phyloP scores from a whole-genome alignment of 2,888 invertebrate species.

The Acheta domesticus region DNA sequence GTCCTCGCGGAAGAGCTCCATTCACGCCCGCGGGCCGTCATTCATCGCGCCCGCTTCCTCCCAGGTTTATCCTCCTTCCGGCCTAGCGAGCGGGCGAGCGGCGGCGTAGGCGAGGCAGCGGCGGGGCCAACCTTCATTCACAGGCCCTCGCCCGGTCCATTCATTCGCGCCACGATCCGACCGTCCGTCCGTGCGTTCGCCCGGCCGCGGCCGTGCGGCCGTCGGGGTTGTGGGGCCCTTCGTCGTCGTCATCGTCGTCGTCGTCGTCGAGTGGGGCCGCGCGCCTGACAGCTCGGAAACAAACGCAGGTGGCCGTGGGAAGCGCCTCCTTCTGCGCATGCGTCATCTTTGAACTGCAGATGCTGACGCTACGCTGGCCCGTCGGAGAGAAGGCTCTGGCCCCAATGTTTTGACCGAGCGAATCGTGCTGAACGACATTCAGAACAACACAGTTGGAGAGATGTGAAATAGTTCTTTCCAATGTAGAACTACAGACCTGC shows the following conservation, averaged over 20 bases:
- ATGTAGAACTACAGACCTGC: too few species aligned
- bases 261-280: background rate
- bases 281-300: slow-evolving; percentile 18
- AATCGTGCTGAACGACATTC: too few species aligned
- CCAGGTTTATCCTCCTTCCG: background rate
- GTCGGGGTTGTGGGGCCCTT: background rate
- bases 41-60: background rate
- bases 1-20: background rate
- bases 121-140: background rate
- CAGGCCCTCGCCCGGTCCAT: background rate
- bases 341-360: too few species aligned
- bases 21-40: slow-evolving; percentile 1
- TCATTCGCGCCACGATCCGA: background rate
- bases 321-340: background rate
- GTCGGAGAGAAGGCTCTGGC: too few species aligned
- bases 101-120: background rate
- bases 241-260: too few species aligned
- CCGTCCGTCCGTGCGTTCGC: background rate
- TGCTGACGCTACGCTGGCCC: too few species aligned
- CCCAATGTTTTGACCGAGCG: too few species aligned
- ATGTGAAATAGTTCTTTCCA: too few species aligned
- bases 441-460: too few species aligned
- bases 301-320: slow-evolving; percentile 37
- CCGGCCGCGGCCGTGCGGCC: background rate
- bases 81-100: background rate